Conservation (phyloP, 2,797 vertebrate genomes). For the Pangasius krempfi region DNA sequence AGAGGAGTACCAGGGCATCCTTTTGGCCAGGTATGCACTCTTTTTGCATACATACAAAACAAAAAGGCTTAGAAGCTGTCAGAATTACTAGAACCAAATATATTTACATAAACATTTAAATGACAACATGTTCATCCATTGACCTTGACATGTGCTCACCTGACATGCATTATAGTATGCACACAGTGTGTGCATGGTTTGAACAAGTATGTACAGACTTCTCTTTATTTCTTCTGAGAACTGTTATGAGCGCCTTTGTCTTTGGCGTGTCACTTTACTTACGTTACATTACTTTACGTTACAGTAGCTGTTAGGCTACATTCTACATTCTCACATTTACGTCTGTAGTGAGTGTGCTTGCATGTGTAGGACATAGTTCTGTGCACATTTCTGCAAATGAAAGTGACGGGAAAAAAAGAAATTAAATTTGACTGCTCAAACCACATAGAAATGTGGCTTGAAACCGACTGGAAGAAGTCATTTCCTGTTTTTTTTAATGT, state of each 20-base stretch:
- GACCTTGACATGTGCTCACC: neutral
- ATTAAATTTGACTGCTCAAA: neutral
- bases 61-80: neutral
- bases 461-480: neutral
- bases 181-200: neutral
- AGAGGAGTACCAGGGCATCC: constrained; percentile 97
- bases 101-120: constrained; percentile 11
- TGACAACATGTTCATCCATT: neutral
- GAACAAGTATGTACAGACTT: neutral
- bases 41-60: constrained; percentile 29
- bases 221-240: neutral
- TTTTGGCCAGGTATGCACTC: constrained; percentile 86
- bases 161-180: neutral
- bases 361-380: too few relatives aligned
- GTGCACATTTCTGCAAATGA: neutral
- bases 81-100: neutral
- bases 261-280: neutral
- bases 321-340: neutral
- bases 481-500: neutral
- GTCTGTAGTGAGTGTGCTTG: neutral
- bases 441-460: neutral
- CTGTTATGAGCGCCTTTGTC: neutral
- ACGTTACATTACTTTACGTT: too few relatives aligned
- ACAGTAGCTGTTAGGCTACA: constrained; percentile 10
- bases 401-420: neutral